A percentile compares a stretch with the other conserved stretches of the same genome.
Evolutionary conservation across 2,797 vertebrate genomes (phyloP).

Genomic region (Cynopterus sphinx): DNA sequence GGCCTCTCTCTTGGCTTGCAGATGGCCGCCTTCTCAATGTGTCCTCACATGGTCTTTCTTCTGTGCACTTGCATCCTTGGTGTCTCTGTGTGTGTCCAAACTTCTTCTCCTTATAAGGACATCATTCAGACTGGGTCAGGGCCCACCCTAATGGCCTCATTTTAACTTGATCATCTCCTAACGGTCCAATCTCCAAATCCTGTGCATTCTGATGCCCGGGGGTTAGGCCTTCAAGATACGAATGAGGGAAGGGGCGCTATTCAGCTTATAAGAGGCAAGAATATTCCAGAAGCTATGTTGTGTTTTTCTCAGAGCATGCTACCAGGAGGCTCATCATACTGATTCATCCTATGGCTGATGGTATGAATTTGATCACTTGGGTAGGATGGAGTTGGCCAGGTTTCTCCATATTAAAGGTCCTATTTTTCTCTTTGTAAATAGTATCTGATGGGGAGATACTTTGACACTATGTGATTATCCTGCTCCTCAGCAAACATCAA

Average conservation of each 20-base stretch:
- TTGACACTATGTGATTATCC: background rate
- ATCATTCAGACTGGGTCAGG: background rate
- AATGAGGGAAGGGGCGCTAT: too few species aligned
- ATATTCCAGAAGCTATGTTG: background rate
- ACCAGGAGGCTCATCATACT: fast-evolving
- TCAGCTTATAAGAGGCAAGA: background rate
- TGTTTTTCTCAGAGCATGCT: background rate
- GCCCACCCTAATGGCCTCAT: too few species aligned
- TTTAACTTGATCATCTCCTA: background rate
- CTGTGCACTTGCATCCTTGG: too few species aligned
- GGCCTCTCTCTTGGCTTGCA: background rate
- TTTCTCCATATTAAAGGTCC: too few species aligned
- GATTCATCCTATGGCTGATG: background rate
- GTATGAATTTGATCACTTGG: too few species aligned
- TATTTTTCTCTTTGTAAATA: background rate
- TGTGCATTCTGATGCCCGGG: background rate
- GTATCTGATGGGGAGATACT: background rate
- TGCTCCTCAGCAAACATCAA: background rate
- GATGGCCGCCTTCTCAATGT: background rate
- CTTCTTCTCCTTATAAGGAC: background rate
- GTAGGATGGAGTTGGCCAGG: too few species aligned
- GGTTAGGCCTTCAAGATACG: background rate
- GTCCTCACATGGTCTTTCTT: background rate
- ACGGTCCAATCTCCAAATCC: background rate
- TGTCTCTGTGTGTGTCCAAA: background rate